phyloP scores from a whole-genome alignment of 2,113 vertebrate genomes.

The Paratilapia polleni region DNA sequence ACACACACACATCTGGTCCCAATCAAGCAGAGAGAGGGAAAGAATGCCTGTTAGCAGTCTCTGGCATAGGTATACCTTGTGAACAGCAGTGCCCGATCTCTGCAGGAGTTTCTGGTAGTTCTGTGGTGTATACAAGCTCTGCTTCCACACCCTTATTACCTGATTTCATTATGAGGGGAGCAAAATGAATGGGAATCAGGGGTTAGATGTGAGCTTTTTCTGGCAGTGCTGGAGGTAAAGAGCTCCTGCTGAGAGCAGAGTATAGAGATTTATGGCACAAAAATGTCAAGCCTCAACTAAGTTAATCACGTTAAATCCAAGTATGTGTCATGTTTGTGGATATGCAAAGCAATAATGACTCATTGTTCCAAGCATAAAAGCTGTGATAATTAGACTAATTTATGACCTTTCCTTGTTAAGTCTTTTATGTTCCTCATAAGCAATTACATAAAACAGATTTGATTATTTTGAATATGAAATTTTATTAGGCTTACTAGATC shows the following conservation, averaged over 20 bases:
- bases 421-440: conserved; percentile 60
- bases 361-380: conserved; percentile 54
- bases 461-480: conserved; percentile 40
- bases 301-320: conserved; percentile 52
- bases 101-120: conserved; percentile 53
- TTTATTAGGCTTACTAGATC: conserved; percentile 20
- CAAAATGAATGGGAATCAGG: conserved; percentile 27
- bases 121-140: background rate
- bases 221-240: conserved; percentile 23
- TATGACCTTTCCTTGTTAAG: conserved; percentile 26
- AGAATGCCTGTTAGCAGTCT: conserved; percentile 66
- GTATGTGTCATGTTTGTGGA: conserved; percentile 55
- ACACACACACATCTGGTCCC: conserved; percentile 72
- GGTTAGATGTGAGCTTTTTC: conserved; percentile 20
- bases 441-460: conserved; percentile 56
- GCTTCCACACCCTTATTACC: conserved; percentile 57
- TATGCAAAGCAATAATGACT: conserved; percentile 47
- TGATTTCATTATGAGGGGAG: conserved; percentile 40
- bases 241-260: conserved; percentile 28
- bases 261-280: conserved; percentile 37
- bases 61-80: conserved; percentile 50
- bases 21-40: conserved; percentile 48
- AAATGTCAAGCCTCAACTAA: conserved; percentile 25
- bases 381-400: conserved; percentile 53
- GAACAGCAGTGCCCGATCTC: conserved; percentile 49